Percentiles rank a stretch among this genome's conserved stretches.
Conservation (phyloP, 2,797 vertebrate species). For the Neoniphon sammara region DNA sequence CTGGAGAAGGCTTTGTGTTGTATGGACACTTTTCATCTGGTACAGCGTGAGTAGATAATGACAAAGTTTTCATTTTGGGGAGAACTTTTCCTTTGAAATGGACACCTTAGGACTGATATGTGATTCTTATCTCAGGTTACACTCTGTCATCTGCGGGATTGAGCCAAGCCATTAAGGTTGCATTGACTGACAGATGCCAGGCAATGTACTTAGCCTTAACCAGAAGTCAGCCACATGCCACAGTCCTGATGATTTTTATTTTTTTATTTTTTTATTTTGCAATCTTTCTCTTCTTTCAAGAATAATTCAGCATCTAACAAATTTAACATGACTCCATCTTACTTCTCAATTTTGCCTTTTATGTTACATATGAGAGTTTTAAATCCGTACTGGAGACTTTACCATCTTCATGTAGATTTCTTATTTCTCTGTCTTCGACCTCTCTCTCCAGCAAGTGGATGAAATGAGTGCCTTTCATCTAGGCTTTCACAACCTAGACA, state of each 20-base stretch:
- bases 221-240: conserved; percentile 34
- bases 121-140: conserved; percentile 8
- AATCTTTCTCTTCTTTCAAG: conserved; percentile 40
- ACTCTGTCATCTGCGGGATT: conserved; percentile 11
- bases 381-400: conserved; percentile 41
- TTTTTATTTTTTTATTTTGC: conserved; percentile 8
- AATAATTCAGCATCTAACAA: conserved; percentile 40
- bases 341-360: conserved; percentile 38
- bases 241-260: conserved; percentile 13
- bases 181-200: conserved; percentile 37
- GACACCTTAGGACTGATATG: not conserved
- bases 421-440: conserved; percentile 63
- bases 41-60: no score
- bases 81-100: not conserved
- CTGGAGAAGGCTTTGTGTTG: no score
- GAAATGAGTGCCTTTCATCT: conserved; percentile 69
- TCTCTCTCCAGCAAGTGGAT: conserved; percentile 67
- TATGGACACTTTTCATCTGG: no score
- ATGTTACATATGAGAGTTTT: conserved; percentile 57
- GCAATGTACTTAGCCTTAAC: conserved; percentile 18
- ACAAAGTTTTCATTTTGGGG: not conserved
- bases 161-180: conserved; percentile 16
- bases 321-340: conserved; percentile 15
- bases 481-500: conserved; percentile 70
- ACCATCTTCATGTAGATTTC: conserved; percentile 54